Evolutionary conservation across 1,140 invertebrate genomes (phyloP).

Genomic region (Littorina saxatilis): DNA sequence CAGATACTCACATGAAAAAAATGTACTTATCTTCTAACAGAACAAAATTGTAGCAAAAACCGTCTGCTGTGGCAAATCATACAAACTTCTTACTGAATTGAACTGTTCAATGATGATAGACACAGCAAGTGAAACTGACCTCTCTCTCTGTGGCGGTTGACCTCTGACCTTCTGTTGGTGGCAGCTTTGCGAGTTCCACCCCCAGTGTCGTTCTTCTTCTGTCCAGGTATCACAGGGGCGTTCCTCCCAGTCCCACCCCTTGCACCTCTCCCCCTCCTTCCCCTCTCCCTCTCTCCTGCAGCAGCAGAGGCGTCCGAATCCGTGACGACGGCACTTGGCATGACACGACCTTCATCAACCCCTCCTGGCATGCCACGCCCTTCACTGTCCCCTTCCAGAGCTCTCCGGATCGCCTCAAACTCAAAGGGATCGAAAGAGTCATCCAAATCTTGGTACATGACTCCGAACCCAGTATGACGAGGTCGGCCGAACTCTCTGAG

Average conservation of each 20-base stretch:
- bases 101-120: no score
- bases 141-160: slow-evolving; percentile 42
- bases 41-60: no score
- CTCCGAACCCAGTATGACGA: neutral
- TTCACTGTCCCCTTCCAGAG: neutral
- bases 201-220: slow-evolving; percentile 7
- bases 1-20: no score
- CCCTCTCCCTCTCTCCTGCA: neutral
- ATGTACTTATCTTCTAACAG: no score
- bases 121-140: slow-evolving; percentile 16
- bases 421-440: slow-evolving; percentile 11
- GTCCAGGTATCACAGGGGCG: neutral
- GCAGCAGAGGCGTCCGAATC: slow-evolving; percentile 32
- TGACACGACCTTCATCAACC: neutral
- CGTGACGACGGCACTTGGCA: neutral
- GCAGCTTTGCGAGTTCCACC: slow-evolving; percentile 20
- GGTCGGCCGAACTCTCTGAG: slow-evolving; percentile 43
- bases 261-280: neutral
- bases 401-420: slow-evolving; percentile 12
- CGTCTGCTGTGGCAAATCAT: no score
- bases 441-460: no score
- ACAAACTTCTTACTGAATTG: no score
- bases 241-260: neutral
- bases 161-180: slow-evolving; percentile 41
- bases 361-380: neutral